phyloP scores from a whole-genome alignment of 2,113 vertebrate genomes.

The Zootoca vivipara region DNA sequence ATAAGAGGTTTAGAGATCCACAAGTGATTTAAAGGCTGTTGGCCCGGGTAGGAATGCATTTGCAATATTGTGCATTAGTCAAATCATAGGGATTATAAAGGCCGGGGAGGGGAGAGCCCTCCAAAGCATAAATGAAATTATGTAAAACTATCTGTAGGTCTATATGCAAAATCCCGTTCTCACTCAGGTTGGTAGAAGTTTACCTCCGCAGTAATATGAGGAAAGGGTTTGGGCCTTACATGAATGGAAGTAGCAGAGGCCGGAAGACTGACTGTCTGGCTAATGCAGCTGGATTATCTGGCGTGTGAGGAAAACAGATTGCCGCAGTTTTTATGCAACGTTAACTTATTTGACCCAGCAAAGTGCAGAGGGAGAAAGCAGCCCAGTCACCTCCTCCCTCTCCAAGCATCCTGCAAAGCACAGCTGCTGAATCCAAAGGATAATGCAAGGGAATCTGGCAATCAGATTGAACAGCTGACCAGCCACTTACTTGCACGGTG shows the following conservation, averaged over 20 bases:
- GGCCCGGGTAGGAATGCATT: conserved; percentile 68
- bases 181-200: not conserved
- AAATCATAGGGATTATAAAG: conserved; percentile 65
- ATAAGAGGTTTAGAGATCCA: conserved; percentile 72
- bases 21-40: conserved; percentile 70
- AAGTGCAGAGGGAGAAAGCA: not conserved
- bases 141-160: conserved; percentile 49
- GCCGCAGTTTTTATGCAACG: not conserved
- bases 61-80: conserved; percentile 73
- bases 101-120: conserved; percentile 38
- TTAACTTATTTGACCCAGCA: conserved; percentile 19
- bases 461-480: not conserved
- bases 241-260: not conserved
- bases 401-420: not conserved
- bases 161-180: conserved; percentile 16
- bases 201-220: not conserved
- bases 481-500: not conserved
- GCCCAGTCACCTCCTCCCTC: not conserved
- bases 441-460: conserved; percentile 43
- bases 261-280: not conserved
- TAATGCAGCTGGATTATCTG: not conserved
- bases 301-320: conserved; percentile 6
- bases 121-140: conserved; percentile 63
- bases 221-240: not conserved
- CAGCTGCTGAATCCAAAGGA: conserved; percentile 24